phyloP scores from a whole-genome alignment of 2,888 invertebrate genomes.

The Acleris literana region DNA sequence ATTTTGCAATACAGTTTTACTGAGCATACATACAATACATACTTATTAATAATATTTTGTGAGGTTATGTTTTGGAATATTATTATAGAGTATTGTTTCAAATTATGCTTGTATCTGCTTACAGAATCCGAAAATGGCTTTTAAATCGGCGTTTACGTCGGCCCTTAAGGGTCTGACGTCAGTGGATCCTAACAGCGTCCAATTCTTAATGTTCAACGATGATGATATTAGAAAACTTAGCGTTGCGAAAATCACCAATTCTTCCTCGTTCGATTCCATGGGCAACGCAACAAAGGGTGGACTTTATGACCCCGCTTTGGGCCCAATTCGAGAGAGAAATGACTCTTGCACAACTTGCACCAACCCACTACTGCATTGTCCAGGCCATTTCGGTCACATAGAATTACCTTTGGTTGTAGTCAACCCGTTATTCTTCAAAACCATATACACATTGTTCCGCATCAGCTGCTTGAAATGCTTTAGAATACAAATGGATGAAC shows the following conservation, averaged over 20 bases:
- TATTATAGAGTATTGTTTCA: neutral
- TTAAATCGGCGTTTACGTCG: constrained; percentile 58
- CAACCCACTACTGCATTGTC: constrained; percentile 86
- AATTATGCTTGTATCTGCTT: constrained; percentile 14
- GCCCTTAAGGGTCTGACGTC: constrained; percentile 58
- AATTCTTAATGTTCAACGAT: constrained; percentile 89
- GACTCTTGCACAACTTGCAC: constrained; percentile 93
- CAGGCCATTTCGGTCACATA: constrained; percentile 98
- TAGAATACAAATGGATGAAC: constrained; percentile 84
- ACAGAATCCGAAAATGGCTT: constrained; percentile 56
- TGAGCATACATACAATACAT: neutral
- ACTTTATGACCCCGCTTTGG: constrained; percentile 94
- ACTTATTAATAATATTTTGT: neutral
- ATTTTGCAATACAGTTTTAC: neutral
- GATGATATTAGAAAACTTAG: constrained; percentile 92
- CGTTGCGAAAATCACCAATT: constrained; percentile 91
- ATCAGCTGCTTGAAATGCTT: constrained; percentile 89
- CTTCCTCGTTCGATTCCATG: constrained; percentile 90
- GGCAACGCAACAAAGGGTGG: constrained; percentile 93
- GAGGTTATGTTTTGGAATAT: constrained; percentile 24
- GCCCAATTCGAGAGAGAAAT: constrained; percentile 84
- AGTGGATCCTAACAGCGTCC: constrained; percentile 72
- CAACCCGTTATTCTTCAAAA: constrained; percentile 94
- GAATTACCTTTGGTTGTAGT: constrained; percentile 93
- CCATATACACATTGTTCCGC: constrained; percentile 86